Conservation (phyloP, 2,888 invertebrate genomes). For the Seladonia tumulorum region DNA sequence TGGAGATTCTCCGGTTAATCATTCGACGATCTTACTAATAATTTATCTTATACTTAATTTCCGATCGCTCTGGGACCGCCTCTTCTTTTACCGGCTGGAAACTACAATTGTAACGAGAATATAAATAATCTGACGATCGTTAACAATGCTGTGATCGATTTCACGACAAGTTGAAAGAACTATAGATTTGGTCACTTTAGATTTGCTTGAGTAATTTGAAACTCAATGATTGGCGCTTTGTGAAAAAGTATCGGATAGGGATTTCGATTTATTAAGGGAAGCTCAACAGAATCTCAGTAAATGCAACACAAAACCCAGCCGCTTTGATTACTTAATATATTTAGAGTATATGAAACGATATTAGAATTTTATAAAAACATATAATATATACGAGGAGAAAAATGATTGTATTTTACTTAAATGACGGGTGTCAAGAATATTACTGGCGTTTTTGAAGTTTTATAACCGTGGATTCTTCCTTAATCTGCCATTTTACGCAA, state of each 20-base stretch:
- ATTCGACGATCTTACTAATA: background rate
- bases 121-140: background rate
- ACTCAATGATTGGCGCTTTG: background rate
- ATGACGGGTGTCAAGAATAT: background rate
- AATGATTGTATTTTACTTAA: background rate
- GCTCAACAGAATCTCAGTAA: background rate
- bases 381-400: background rate
- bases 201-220: background rate
- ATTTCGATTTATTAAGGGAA: background rate
- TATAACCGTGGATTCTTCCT: conserved; percentile 42
- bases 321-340: background rate
- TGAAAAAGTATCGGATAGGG: background rate
- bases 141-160: background rate
- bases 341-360: background rate
- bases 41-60: background rate
- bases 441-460: background rate
- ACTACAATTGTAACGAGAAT: conserved; percentile 32
- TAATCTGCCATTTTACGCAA: conserved; percentile 39
- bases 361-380: background rate
- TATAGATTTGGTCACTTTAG: background rate
- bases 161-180: too few species aligned
- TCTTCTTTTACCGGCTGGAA: background rate
- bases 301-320: background rate
- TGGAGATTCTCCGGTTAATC: conserved; percentile 80
- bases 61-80: background rate